These are phyloP conservation scores for Peromyscus melanophrys DNA, from an alignment of 2,797 vertebrate genomes.

Conservation along the genomic window DNA sequence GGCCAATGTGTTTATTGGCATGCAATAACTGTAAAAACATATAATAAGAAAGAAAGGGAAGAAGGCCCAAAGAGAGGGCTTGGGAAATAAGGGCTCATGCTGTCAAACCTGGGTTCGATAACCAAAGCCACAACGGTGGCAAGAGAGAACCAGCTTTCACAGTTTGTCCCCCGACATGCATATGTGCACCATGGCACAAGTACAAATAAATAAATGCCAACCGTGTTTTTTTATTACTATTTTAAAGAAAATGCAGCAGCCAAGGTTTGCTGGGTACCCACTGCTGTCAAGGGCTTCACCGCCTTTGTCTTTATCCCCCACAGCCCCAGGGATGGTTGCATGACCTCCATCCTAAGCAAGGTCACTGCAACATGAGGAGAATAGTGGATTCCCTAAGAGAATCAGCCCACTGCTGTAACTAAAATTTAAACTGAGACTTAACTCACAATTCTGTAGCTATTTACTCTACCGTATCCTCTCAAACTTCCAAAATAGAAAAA, in stretches of 20 bases:
- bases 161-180: not conserved
- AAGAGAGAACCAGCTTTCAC: not conserved
- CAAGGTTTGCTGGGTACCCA: not conserved
- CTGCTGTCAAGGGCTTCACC: not conserved
- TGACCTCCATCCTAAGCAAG: not conserved
- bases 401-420: not conserved
- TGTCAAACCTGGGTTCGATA: not conserved
- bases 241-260: not conserved
- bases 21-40: not conserved
- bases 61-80: not conserved
- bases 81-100: not conserved
- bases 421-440: conserved; percentile 49
- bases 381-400: not conserved
- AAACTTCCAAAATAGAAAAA: conserved; percentile 39
- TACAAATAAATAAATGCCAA: not conserved
- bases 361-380: not conserved
- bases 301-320: not conserved
- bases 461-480: not conserved
- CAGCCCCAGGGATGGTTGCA: not conserved
- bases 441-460: conserved; percentile 11
- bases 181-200: not conserved
- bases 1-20: not conserved
- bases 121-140: not conserved
- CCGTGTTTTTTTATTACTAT: not conserved
- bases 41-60: not conserved